These are phyloP conservation scores for Marcusenius ussheri DNA, from an alignment of 2,113 vertebrate species.

Conservation along the genomic window DNA sequence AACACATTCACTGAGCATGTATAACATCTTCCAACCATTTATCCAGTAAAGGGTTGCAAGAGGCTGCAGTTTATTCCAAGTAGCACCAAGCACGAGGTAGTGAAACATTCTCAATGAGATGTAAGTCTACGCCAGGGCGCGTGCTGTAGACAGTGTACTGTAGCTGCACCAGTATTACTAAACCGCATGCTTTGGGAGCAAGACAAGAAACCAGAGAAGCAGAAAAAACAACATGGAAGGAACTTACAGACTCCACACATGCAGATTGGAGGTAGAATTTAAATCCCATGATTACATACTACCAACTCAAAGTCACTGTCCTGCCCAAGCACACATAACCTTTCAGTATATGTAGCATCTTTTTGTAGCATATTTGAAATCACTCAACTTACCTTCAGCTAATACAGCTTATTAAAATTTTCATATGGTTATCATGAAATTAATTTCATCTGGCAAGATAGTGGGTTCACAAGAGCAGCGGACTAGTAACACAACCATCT, in stretches of 20 bases:
- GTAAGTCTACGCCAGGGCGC: neutral
- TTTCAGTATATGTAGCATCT: neutral
- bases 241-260: neutral
- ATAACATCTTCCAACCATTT: neutral
- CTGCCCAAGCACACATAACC: neutral
- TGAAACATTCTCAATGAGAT: neutral
- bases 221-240: neutral
- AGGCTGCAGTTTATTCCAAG: neutral
- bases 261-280: neutral
- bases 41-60: neutral
- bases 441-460: neutral
- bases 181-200: neutral
- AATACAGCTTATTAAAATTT: neutral
- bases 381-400: neutral
- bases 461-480: neutral
- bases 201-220: neutral
- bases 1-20: neutral
- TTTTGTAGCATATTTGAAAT: neutral
- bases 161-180: neutral
- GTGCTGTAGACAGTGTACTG: neutral
- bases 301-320: neutral
- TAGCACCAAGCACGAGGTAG: neutral
- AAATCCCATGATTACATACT: neutral
- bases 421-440: neutral
- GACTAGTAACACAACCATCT: neutral